A percentile compares a stretch with the other conserved stretches of the same genome.
Evolutionary conservation across 2,113 vertebrate genomes (phyloP).

Genomic region (Hystrix brachyura): DNA sequence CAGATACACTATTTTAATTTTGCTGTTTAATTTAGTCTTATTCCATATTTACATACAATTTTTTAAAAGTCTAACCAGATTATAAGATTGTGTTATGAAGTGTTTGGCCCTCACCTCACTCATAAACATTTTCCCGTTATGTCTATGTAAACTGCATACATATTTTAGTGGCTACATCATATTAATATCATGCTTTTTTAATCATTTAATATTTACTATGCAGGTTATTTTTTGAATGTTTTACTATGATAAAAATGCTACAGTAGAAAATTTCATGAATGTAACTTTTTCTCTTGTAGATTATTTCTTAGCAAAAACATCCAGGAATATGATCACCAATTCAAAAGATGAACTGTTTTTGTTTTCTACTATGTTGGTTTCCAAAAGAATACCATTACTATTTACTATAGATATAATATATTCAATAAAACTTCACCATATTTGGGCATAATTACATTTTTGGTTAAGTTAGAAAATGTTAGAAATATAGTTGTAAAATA

Average conservation of each 20-base stretch:
- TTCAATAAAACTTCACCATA: neutral
- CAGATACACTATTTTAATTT: neutral
- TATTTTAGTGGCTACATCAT: neutral
- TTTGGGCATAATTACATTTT: neutral
- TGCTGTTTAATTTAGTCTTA: neutral
- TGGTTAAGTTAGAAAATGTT: neutral
- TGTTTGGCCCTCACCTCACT: neutral
- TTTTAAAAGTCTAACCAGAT: neutral
- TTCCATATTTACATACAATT: neutral
- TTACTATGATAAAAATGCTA: neutral
- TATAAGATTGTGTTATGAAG: neutral
- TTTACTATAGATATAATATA: neutral
- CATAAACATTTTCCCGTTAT: neutral
- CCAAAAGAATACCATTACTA: neutral
- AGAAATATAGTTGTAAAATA: neutral
- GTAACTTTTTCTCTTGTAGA: neutral
- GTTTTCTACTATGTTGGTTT: neutral
- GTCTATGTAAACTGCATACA: neutral
- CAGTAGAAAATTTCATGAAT: neutral
- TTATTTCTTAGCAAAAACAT: conserved; percentile 13
- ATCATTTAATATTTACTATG: neutral
- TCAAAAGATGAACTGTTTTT: conserved; percentile 6
- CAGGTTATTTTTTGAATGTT: neutral
- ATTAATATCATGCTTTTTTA: neutral
- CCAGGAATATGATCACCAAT: neutral